Evolutionary conservation across 1,140 invertebrate genomes (phyloP).

Genomic region (Anthonomus grandis): DNA sequence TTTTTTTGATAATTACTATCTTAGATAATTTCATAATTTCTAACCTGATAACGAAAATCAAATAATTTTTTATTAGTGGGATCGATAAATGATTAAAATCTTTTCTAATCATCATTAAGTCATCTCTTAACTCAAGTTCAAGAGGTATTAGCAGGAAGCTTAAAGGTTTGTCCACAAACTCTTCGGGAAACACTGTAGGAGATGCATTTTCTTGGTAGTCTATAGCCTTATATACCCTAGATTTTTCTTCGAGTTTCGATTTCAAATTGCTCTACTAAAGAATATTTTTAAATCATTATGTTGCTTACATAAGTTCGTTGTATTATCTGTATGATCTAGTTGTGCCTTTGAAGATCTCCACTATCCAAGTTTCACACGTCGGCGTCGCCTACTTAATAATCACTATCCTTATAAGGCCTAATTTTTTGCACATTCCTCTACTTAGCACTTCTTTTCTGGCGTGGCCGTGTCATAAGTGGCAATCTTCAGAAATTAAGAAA

Average conservation of each 20-base stretch:
- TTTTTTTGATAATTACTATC: no score
- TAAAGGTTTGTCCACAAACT: constrained; percentile 71
- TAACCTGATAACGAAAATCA: no score
- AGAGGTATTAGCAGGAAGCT: constrained; percentile 51
- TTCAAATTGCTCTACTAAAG: constrained; percentile 73
- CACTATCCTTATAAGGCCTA: constrained; percentile 91
- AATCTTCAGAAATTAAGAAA: no score
- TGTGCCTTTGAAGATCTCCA: constrained; percentile 51
- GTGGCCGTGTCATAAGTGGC: no score
- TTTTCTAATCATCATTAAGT: no score
- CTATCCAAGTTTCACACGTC: constrained; percentile 80
- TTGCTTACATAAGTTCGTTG: constrained; percentile 53
- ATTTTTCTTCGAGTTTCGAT: constrained; percentile 84
- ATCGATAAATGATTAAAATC: no score
- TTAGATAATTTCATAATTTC: no score
- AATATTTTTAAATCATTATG: not conserved
- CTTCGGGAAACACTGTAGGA: constrained; percentile 71
- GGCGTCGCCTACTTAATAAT: constrained; percentile 85
- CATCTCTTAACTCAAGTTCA: no score
- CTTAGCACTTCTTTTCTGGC: no score
- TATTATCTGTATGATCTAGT: constrained; percentile 48
- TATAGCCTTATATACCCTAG: constrained; percentile 90
- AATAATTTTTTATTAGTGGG: no score
- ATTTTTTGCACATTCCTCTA: constrained; percentile 71
- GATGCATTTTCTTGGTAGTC: constrained; percentile 87